Evolutionary conservation across 2,797 vertebrate species (phyloP), one percentile per base, ranked within the genome.

Genomic region (Cyprinodon diabolis): DNA sequence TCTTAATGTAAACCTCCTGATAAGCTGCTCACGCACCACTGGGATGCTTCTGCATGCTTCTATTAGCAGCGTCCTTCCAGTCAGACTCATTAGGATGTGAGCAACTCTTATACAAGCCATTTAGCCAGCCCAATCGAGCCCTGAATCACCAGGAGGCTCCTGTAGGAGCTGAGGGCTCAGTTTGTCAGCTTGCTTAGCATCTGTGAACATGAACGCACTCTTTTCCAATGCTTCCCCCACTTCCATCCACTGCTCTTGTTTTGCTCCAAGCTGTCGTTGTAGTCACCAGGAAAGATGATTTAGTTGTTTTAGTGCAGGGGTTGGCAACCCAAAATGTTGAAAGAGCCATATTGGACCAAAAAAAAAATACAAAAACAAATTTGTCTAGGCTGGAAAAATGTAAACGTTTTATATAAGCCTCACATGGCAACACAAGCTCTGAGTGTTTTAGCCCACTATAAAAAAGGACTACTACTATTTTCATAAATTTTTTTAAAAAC

Each of bases 181-280:
- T 55, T 81, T 84, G 75, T 85, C 84, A 76, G 87, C 81, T 83
- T 79, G 72, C 74, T 71, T 65, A 72, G 78, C 80, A 84, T 90
- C 80, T 85, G 81, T 76, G 79, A 84, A 86, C 85, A 87, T 79
- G 87, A 81, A 87, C 84, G 68, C 66, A 76, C 66, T 45, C 66
- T 51, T 77, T 84, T 63, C 35, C 56, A 47, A 60, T 76, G 75
- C 76, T 76, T 71, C 15, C 15, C 21, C 4, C 7, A 52, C 60
- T 69, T 2, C 13, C 30, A 15, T 40, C 17, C 63, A 14, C 48
- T 74, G 49, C 23, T 80, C 48, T 82, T 84, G 71, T 83, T 89
- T 84, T 77, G 71, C 70, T 83, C 66, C 69, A 81, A 85, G 81
- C 80, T 90, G 90, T 87, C 72, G 80, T 79, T 71, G 54, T 76